Evolutionary conservation across 2,797 vertebrate species (phyloP), one percentile per base, ranked within the genome.

Genomic region (Setipinna tenuifilis): DNA sequence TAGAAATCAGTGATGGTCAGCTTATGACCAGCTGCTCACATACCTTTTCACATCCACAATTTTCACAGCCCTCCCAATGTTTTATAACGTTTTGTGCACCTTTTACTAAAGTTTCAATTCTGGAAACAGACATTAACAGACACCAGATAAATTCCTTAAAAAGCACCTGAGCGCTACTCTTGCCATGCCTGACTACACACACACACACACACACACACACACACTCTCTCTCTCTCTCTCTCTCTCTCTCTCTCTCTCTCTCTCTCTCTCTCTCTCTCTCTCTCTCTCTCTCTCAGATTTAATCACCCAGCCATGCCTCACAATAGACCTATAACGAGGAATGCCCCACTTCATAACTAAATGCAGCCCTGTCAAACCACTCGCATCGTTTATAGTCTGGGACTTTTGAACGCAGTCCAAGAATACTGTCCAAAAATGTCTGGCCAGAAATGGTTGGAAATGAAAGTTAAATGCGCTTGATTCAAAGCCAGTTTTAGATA

Each of bases 401-500:
- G 21, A 0, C 28, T 28, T 68, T 87, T 83, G 83, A 80, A 82
- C 44, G 19, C 81, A 84, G 82, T 59, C 35, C 68, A 88, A 85
- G 88, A 84, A 91, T 89, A 89, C 88, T 90, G 87, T 84, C 59
- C 59, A 71, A 19, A 19, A 5, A 0, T 19, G 65, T 80, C 23
- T 16, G 86, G 89, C 86, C 91, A 90, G 88, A 87, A 90, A 91
- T 89, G 31, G 84, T 89, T 83, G 54, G 87, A 9, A 71, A 90
- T 80, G 41, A 85, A 88, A 91, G 90, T 91, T 92, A 89, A 90
- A 10, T 31, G 85, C 75, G 82, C 81, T 82, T 61, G 85, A 85
- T 90, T 87, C 91, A 85, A 86, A 90, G 91, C 87, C 90, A 90
- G 85, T 83, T 6, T 16, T 19, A 84, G 90, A 82, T 48, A 84